Base-by-base conservation (phyloP, 2,113 vertebrate species). In the Uropsilus gracilis region DNA sequence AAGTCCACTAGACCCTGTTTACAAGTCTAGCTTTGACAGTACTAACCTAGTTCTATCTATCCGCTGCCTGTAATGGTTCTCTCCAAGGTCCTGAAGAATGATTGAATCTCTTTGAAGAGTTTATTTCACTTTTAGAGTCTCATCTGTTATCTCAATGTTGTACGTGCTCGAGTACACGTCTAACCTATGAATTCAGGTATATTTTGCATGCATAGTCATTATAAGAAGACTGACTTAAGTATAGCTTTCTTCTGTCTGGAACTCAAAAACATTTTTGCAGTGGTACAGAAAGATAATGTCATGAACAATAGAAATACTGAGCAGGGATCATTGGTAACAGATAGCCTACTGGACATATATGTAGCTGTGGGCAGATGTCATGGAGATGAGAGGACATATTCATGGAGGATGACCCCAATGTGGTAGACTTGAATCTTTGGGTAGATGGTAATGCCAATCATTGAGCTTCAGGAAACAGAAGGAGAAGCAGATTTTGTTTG, bases 1-100 rank as follows among this genome's bases (percentile, higher is more conserved):
- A 39, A 61, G 6, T 76, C 14, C 89, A 26, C 68, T 28, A 55
- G 34, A 46, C 46, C 9, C 1, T 42, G 6, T 57, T 90, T 71
- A 11, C 28, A 22, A 1, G 6, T 5, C 22, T 9, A 7, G 57
- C 42, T 12, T 24, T 37, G 2, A 46, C 0, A 26, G 10, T 5
- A 0, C 48, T 73, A 50, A 20, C 6, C 39, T 20, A 1, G 2
- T 24, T 73, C 20, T 44, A 5, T 4, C 28, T 20, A 12, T 34
- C 10, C 4, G 7, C 14, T 1, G 0, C 34, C 2, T 76, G 44
- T 6, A 22, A 26, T 37, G 85, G 57, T 44, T 91, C 93, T 97
- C 81, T 97, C 94, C 94, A 96, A 93, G 94, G 87, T 94, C 44
- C 96, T 94, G 85, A 97, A 94, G 55, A 66, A 44, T 1, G 5